Conservation (phyloP, 1,140 invertebrate species). For the Drosophila funebris region DNA sequence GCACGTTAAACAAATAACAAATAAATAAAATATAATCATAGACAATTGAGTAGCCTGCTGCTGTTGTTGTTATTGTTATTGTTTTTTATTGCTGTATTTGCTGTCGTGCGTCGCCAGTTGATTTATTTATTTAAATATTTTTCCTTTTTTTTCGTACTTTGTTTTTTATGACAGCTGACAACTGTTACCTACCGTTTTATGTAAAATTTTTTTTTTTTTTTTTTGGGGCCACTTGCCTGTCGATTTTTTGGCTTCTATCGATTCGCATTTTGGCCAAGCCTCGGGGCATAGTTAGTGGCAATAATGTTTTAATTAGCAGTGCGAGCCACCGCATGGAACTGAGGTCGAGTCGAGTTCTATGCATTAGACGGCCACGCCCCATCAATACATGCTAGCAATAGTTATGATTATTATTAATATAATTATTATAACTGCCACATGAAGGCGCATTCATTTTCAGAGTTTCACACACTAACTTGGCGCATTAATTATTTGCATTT, state of each 20-base stretch:
- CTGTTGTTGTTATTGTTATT: slow-evolving; percentile 17
- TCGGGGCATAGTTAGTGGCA: slow-evolving; percentile 53
- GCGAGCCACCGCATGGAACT: slow-evolving; percentile 10
- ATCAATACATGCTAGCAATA: slow-evolving; percentile 6
- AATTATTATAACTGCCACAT: slow-evolving; percentile 13
- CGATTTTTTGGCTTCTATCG: slow-evolving; percentile 27
- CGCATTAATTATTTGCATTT: slow-evolving; percentile 19
- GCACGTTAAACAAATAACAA: slow-evolving; percentile 45
- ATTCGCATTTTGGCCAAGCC: slow-evolving; percentile 36
- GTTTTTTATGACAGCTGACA: slow-evolving; percentile 50
- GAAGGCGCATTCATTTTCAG: slow-evolving; percentile 16
- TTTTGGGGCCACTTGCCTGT: slow-evolving; percentile 48
- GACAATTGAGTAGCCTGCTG: slow-evolving; percentile 29
- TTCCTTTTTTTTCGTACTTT: background rate
- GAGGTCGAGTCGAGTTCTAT: slow-evolving; percentile 21
- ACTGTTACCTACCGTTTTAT: slow-evolving; percentile 50
- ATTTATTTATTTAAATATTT: slow-evolving; percentile 18
- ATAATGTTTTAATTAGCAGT: slow-evolving; percentile 61
- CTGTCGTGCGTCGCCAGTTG: slow-evolving; percentile 17
- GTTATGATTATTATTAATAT: slow-evolving; percentile 15
- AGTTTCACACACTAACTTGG: slow-evolving; percentile 32
- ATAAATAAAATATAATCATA: slow-evolving; percentile 39
- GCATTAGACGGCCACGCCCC: slow-evolving; percentile 22
- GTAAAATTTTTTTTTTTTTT: slow-evolving; percentile 1
- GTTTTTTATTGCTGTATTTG: slow-evolving; percentile 2